Evolutionary conservation across 2,888 invertebrate genomes (phyloP).

Genomic region (Nyleta sp.): DNA sequence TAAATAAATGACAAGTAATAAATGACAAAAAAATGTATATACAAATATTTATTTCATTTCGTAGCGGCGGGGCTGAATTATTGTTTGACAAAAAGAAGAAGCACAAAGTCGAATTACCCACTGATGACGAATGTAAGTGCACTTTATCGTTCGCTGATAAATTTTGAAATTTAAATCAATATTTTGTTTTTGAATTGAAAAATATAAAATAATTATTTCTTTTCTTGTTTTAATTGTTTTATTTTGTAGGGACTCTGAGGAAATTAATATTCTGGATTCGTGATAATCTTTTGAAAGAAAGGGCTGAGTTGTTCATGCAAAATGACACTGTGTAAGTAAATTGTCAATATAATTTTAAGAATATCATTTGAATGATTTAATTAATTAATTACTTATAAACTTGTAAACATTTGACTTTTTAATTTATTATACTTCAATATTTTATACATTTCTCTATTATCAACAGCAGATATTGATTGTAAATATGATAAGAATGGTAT

Average conservation of each 20-base stretch:
- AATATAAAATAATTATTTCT: too few relatives aligned
- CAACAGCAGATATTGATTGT: too few relatives aligned
- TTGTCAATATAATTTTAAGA: neutral
- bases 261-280: constrained; percentile 92
- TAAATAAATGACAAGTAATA: neutral
- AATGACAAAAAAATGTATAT: constrained; percentile 1
- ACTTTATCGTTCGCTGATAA: too few relatives aligned
- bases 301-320: constrained; percentile 88
- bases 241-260: constrained; percentile 86
- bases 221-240: neutral
- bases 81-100: constrained; percentile 93
- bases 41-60: constrained; percentile 75
- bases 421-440: too few relatives aligned
- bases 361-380: too few relatives aligned
- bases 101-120: constrained; percentile 86
- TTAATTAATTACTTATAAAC: too few relatives aligned
- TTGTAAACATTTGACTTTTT: too few relatives aligned
- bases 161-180: too few relatives aligned
- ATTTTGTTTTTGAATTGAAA: neutral
- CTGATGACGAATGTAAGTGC: constrained; percentile 84
- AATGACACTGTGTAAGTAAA: constrained; percentile 84
- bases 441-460: neutral
- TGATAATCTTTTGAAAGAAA: constrained; percentile 91
- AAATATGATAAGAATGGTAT: too few relatives aligned
- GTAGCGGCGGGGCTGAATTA: constrained; percentile 95